phyloP scores from a whole-genome alignment of 2,113 vertebrate species.

The Zonotrichia leucophrys region DNA sequence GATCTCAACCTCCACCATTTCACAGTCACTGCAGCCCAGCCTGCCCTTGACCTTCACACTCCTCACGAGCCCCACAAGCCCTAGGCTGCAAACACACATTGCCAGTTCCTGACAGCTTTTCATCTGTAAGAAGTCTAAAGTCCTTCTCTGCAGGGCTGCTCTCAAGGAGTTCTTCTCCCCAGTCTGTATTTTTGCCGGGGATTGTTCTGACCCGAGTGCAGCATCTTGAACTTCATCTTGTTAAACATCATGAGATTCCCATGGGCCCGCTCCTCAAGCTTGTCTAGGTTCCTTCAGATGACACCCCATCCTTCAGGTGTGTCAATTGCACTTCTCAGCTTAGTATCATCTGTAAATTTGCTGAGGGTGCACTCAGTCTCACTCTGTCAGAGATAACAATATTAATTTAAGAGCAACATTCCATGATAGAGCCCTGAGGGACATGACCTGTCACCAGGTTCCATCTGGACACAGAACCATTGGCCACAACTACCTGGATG shows the following conservation, averaged over 20 bases:
- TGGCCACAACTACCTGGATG: not conserved
- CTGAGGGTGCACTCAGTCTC: not conserved
- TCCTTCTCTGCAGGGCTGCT: not conserved
- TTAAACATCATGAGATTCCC: not conserved
- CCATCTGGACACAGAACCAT: not conserved
- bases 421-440: not conserved
- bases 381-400: not conserved
- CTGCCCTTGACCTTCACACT: not conserved
- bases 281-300: fast-evolving
- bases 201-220: not conserved
- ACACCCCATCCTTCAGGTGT: not conserved
- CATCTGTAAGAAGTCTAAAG: not conserved
- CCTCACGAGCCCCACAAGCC: not conserved
- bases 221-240: not conserved
- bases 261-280: not conserved
- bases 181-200: not conserved
- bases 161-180: not conserved
- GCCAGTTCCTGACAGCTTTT: not conserved
- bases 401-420: not conserved
- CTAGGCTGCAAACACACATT: not conserved
- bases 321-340: not conserved
- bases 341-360: not conserved
- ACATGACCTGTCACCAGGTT: not conserved
- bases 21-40: not conserved
- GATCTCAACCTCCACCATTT: not conserved